Evolutionary conservation across 2,888 invertebrate genomes (phyloP).

Genomic region (Panopea generosa): DNA sequence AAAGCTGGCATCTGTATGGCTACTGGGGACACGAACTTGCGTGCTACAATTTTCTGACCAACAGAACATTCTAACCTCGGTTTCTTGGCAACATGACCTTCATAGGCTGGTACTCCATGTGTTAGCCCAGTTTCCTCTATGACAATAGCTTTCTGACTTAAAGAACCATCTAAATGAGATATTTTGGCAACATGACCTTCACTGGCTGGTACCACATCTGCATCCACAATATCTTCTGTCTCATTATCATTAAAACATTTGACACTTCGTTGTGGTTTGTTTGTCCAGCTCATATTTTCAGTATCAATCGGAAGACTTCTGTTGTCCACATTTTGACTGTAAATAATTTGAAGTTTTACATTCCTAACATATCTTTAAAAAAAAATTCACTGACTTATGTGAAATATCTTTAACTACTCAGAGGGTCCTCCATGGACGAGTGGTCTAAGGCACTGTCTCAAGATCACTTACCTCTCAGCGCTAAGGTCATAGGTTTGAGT

Average conservation of each 20-base stretch:
- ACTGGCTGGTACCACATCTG: too few species aligned
- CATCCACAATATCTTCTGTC: too few species aligned
- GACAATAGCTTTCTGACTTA: not conserved
- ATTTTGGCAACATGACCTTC: not conserved
- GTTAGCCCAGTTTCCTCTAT: not conserved
- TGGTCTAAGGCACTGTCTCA: too few species aligned
- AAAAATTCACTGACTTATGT: too few species aligned
- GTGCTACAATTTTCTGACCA: not conserved
- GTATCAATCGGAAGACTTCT: not conserved
- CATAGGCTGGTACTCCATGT: not conserved
- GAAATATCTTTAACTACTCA: too few species aligned
- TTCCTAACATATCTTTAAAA: too few species aligned
- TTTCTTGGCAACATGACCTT: slow-evolving; percentile 30
- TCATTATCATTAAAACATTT: too few species aligned
- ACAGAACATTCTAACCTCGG: slow-evolving; percentile 48
- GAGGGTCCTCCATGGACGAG: too few species aligned
- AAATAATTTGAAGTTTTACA: not conserved
- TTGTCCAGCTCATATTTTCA: too few species aligned
- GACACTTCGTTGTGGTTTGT: too few species aligned
- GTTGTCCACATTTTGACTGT: not conserved
- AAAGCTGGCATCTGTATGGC: not conserved
- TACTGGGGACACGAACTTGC: not conserved
- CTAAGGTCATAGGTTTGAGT: too few species aligned
- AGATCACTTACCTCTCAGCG: too few species aligned
- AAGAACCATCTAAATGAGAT: not conserved